Conservation (phyloP, 2,888 invertebrate genomes). For the Apantesis nais region DNA sequence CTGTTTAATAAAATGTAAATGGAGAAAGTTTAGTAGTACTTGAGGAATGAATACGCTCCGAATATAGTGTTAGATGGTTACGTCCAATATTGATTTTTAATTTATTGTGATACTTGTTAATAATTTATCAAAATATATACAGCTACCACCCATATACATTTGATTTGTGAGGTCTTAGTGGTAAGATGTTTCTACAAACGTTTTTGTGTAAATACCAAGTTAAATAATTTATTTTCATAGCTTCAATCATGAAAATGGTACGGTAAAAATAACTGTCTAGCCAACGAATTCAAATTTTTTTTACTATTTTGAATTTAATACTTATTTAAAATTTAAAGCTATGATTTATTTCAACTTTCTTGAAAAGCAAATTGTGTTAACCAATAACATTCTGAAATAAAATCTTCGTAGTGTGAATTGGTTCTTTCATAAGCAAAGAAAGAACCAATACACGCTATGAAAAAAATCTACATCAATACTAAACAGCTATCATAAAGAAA, state of each 20-base stretch:
- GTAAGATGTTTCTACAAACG: too few relatives aligned
- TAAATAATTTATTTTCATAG: background rate
- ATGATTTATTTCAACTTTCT: background rate
- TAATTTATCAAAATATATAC: slow-evolving; percentile 31
- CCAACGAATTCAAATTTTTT: too few relatives aligned
- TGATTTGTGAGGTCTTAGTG: slow-evolving; percentile 1
- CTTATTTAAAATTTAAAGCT: background rate
- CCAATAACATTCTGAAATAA: background rate
- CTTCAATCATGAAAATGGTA: background rate
- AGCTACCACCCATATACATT: slow-evolving; percentile 5
- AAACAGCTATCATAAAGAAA: slow-evolving; percentile 16
- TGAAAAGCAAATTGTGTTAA: background rate
- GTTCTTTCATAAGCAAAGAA: too few relatives aligned
- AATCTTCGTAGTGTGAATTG: too few relatives aligned
- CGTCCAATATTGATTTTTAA: slow-evolving; percentile 41
- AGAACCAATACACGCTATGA: background rate
- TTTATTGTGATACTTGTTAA: slow-evolving; percentile 37
- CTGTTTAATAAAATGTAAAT: slow-evolving; percentile 77
- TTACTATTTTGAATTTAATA: too few relatives aligned
- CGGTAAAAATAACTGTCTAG: too few relatives aligned
- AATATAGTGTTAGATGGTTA: slow-evolving; percentile 39
- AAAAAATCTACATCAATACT: background rate
- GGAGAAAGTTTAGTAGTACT: slow-evolving; percentile 66
- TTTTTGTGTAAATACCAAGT: too few relatives aligned
- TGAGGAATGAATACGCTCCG: slow-evolving; percentile 42